A percentile compares a stretch with the other conserved stretches of the same genome.
phyloP scores from a whole-genome alignment of 1,140 invertebrate genomes.

The Sminthurides bifidus region DNA sequence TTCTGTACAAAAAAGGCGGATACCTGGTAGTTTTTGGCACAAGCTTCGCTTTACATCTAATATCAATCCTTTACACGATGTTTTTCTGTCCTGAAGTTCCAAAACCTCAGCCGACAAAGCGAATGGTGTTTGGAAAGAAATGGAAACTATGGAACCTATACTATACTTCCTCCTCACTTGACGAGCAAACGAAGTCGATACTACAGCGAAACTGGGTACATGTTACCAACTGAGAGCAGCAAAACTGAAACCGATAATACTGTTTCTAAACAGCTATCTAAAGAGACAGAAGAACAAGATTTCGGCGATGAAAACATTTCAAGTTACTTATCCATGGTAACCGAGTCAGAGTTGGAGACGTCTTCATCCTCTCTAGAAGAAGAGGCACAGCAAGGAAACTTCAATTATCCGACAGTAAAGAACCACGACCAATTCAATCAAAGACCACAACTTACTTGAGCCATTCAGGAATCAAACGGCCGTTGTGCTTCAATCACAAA shows the following conservation, averaged over 20 bases:
- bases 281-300: neutral
- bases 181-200: constrained; percentile 13
- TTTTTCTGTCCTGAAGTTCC: constrained; percentile 28
- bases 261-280: neutral
- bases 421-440: neutral
- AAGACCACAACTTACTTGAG: neutral
- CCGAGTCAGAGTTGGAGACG: neutral
- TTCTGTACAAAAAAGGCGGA: constrained; percentile 21
- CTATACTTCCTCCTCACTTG: neutral
- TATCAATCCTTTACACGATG: constrained; percentile 22
- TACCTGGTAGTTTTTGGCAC: constrained; percentile 28
- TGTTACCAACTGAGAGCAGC: constrained; percentile 4
- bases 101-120: constrained; percentile 17
- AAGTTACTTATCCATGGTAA: neutral
- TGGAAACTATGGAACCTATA: constrained; percentile 25
- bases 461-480: neutral
- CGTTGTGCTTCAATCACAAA: neutral
- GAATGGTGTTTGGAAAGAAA: constrained; percentile 18
- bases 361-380: neutral
- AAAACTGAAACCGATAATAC: constrained; percentile 8
- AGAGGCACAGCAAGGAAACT: neutral
- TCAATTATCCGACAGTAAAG: neutral
- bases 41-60: constrained; percentile 16
- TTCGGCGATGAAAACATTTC: too few relatives aligned
- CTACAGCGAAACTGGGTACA: constrained; percentile 26